Evolutionary conservation across 2,888 invertebrate species (phyloP), one percentile per base, ranked within the genome.

Genomic region (Clitarchus hookeri): DNA sequence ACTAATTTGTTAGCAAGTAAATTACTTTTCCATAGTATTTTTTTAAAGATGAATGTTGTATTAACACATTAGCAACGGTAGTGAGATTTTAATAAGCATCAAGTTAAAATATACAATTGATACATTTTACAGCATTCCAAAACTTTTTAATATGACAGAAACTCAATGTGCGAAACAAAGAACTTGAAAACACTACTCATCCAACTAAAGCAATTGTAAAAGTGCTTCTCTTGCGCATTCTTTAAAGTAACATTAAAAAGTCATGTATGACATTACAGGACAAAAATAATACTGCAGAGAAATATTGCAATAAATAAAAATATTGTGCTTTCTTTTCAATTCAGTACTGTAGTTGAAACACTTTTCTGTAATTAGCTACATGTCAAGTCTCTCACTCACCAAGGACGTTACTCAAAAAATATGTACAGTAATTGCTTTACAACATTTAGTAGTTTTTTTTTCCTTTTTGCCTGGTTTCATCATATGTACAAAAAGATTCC

Each of bases 1-100:
- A 36, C 36, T 4, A 36, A 36, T 36, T 4, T 4, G 4, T 36
- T 36, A 36, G 36, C 36, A 36, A 36, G 36, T 36, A 36, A 36
- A 36, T 4, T 36, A 36, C 36, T 36, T 36, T 36, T 36, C 4
- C 36, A 36, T 3, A 36, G 36, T 36, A 3, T 36, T 36, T 36
- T 36, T 36, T 36, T 36, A 36, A n/a, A n/a, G n/a, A 36, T 36
- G 1, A 36, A 36, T 36, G 36, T 36, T 36, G 23, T 27, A 82
- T 36, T 82, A 82, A 82, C 6, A 26, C 26, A 26, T 26, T 19
- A 36, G 82, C 44, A 82, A 27, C 54, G 27, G 44, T 77, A 84
- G 87, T 87, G 87, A 86, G 87, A 85, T 84, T 87, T 87, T 87
- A 86, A 86, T 87, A 86, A 87, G 87, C 87, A 87, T 86, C 84